These are phyloP conservation scores for Micromesistius poutassou DNA, from an alignment of 2,797 vertebrate genomes.

Conservation along the genomic window DNA sequence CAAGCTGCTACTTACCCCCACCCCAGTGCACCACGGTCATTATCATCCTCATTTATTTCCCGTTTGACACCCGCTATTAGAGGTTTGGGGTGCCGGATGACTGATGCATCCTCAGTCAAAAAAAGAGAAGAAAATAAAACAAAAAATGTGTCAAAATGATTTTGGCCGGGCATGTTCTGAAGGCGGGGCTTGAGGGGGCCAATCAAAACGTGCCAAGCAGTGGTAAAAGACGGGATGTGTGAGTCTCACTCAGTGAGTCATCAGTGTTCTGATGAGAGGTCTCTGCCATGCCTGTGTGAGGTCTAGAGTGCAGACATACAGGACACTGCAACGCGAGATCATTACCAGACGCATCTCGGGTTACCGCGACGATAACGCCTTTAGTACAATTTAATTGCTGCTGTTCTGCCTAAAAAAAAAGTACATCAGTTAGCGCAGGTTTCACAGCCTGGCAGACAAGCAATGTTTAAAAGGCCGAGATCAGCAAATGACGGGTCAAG, in stretches of 20 bases:
- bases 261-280: too few species aligned
- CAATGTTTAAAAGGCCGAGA: too few species aligned
- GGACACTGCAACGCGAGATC: neutral
- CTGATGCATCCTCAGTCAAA: conserved; percentile 34
- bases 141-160: conserved; percentile 38
- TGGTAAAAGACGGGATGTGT: neutral
- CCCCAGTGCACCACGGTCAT: conserved; percentile 22
- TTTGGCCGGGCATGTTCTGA: conserved; percentile 33
- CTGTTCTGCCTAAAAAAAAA: neutral
- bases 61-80: conserved; percentile 43
- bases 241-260: neutral
- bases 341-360: neutral
- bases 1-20: conserved; percentile 47
- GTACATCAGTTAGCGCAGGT: neutral
- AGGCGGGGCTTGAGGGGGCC: neutral
- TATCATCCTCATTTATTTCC: conserved; percentile 51
- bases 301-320: neutral
- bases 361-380: neutral
- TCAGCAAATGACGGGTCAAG: neutral
- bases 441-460: neutral
- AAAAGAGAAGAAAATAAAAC: too few species aligned
- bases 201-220: neutral
- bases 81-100: conserved; percentile 21
- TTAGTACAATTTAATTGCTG: neutral
- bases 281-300: too few species aligned